Percentiles rank a stretch among this genome's conserved stretches.
phyloP scores from a whole-genome alignment of 2,888 invertebrate species.

The Mongoloraphidia duomilia region DNA sequence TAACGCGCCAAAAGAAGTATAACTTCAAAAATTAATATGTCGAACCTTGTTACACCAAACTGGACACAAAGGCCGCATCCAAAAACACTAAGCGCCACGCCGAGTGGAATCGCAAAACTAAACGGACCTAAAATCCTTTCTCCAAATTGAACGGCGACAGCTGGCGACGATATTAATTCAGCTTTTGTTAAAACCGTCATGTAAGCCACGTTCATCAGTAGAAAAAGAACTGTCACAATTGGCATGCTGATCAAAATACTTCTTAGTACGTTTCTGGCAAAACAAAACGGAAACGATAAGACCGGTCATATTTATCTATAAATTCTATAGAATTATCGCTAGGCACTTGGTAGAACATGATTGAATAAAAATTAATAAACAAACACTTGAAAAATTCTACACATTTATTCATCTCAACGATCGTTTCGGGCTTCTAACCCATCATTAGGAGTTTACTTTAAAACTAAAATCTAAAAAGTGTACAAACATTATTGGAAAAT shows the following conservation, averaged over 20 bases:
- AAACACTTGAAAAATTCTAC: too few species aligned
- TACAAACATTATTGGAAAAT: too few species aligned
- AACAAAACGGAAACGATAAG: background rate
- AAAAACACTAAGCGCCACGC: slow-evolving; percentile 63
- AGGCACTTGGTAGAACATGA: too few species aligned
- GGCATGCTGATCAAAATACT: slow-evolving; percentile 73
- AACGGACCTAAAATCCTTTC: slow-evolving; percentile 48
- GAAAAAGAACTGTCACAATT: slow-evolving; percentile 62
- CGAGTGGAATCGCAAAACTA: slow-evolving; percentile 54
- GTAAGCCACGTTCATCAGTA: slow-evolving; percentile 77
- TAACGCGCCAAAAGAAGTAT: too few species aligned
- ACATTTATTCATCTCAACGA: too few species aligned
- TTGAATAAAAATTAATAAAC: too few species aligned
- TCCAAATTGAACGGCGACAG: slow-evolving; percentile 69
- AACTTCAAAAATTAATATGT: background rate
- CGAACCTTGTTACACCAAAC: slow-evolving; percentile 53
- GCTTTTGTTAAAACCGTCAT: slow-evolving; percentile 60
- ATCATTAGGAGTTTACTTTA: too few species aligned
- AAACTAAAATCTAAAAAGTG: too few species aligned
- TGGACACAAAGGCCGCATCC: slow-evolving; percentile 66
- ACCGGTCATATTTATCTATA: too few species aligned
- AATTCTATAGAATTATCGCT: too few species aligned
- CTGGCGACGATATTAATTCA: slow-evolving; percentile 58
- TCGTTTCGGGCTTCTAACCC: too few species aligned
- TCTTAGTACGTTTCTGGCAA: slow-evolving; percentile 58